Evolutionary conservation across 2,797 vertebrate species (phyloP).

Genomic region (Telmatherina bonti): DNA sequence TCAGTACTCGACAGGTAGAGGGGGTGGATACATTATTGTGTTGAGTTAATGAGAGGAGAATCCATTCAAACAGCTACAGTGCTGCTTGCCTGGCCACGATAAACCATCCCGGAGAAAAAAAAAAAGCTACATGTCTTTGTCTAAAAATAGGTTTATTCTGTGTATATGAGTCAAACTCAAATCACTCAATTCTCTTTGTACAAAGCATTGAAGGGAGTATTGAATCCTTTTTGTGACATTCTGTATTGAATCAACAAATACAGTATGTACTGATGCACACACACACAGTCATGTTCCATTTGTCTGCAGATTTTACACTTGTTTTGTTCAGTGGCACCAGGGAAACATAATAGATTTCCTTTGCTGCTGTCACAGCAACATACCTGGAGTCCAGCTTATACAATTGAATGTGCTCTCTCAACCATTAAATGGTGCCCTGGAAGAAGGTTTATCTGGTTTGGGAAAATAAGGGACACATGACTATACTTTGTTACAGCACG

Average conservation of each 20-base stretch:
- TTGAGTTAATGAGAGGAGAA: slow-evolving; percentile 62
- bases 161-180: slow-evolving; percentile 4
- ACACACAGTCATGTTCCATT: slow-evolving; percentile 39
- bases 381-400: slow-evolving; percentile 58
- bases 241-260: slow-evolving; percentile 34
- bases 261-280: slow-evolving; percentile 30
- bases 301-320: slow-evolving; percentile 46
- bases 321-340: slow-evolving; percentile 46
- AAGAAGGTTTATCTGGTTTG: slow-evolving; percentile 53
- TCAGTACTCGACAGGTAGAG: slow-evolving; percentile 48
- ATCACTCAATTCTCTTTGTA: slow-evolving; percentile 13
- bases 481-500: slow-evolving; percentile 46
- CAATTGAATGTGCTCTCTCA: slow-evolving; percentile 73
- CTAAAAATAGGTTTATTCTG: slow-evolving; percentile 43
- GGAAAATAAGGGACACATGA: slow-evolving; percentile 57
- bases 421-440: slow-evolving; percentile 71
- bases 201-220: slow-evolving; percentile 13
- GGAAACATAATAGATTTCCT: slow-evolving; percentile 70
- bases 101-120: slow-evolving; percentile 34
- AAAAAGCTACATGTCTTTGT: not conserved
- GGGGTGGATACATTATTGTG: slow-evolving; percentile 51
- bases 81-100: slow-evolving; percentile 45
- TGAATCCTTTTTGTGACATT: slow-evolving; percentile 11
- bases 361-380: slow-evolving; percentile 61
- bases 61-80: slow-evolving; percentile 45